Percentiles rank a stretch among this genome's conserved stretches.
Evolutionary conservation across 1,140 invertebrate genomes (phyloP).

Genomic region (Dolichoris vasculosae): DNA sequence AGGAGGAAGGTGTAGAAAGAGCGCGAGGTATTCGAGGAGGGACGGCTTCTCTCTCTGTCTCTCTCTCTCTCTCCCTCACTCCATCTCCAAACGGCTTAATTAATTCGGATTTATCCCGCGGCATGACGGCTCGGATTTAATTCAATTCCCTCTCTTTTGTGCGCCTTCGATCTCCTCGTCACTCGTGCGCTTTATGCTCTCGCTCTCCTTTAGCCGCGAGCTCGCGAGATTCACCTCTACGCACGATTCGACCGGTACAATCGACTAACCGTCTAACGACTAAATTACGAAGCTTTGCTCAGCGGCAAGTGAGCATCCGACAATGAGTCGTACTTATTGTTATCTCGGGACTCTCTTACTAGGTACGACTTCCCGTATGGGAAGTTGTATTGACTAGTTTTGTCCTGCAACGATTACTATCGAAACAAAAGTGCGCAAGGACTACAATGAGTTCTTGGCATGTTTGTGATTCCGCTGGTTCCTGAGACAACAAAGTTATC

Average conservation of each 20-base stretch:
- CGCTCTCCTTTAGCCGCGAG: not conserved
- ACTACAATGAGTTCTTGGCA: no score
- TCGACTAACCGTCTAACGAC: slow-evolving; percentile 51
- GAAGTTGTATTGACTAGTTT: not conserved
- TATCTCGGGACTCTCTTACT: not conserved
- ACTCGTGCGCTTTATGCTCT: not conserved
- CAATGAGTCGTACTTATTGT: slow-evolving; percentile 21
- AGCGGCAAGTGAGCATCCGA: not conserved
- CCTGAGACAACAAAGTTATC: no score
- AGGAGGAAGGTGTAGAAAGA: slow-evolving; percentile 21
- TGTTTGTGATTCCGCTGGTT: no score
- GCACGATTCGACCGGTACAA: slow-evolving; percentile 1
- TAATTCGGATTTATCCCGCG: slow-evolving; percentile 73
- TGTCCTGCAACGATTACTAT: not conserved
- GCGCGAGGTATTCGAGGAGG: not conserved
- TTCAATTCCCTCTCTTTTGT: slow-evolving; percentile 69
- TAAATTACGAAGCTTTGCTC: slow-evolving; percentile 44
- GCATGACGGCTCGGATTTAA: slow-evolving; percentile 70
- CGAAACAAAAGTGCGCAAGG: not conserved
- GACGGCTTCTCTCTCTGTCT: not conserved
- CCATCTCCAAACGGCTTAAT: slow-evolving; percentile 66
- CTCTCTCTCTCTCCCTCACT: not conserved
- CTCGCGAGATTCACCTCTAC: slow-evolving; percentile 53
- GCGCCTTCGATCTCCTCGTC: slow-evolving; percentile 51
- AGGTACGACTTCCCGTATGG: not conserved